Conservation (phyloP, 2,797 vertebrate species). For the Chaenodraco wilsoni region DNA sequence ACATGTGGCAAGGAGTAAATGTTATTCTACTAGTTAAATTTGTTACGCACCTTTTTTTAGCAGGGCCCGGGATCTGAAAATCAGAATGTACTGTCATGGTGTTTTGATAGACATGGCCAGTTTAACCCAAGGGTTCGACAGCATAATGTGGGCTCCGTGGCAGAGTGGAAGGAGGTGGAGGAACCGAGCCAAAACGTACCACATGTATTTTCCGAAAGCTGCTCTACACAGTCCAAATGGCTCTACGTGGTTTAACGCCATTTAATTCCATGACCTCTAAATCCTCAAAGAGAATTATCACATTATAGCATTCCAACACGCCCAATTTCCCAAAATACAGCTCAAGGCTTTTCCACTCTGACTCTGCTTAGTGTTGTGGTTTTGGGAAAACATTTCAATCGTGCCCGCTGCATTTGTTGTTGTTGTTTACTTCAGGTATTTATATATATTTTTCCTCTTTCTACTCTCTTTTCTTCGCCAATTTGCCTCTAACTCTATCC, state of each 20-base stretch:
- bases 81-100: slow-evolving; percentile 74
- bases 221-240: slow-evolving; percentile 68
- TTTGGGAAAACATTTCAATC: slow-evolving; percentile 70
- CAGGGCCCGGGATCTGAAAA: slow-evolving; percentile 62
- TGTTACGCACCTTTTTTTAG: slow-evolving; percentile 51
- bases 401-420: slow-evolving; percentile 41
- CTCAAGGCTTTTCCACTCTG: slow-evolving; percentile 76
- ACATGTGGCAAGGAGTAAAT: slow-evolving; percentile 68
- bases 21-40: slow-evolving; percentile 71
- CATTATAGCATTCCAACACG: slow-evolving; percentile 85
- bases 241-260: slow-evolving; percentile 81
- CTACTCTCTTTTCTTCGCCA: slow-evolving; percentile 47
- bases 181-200: slow-evolving; percentile 69
- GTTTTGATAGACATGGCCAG: slow-evolving; percentile 80
- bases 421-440: slow-evolving; percentile 78
- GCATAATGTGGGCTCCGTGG: slow-evolving; percentile 64
- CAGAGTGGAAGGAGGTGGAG: slow-evolving; percentile 54
- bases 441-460: slow-evolving; percentile 54
- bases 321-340: slow-evolving; percentile 84
- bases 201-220: slow-evolving; percentile 80
- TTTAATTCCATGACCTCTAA: slow-evolving; percentile 81
- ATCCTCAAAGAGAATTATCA: slow-evolving; percentile 85
- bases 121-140: slow-evolving; percentile 74
- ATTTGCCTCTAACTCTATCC: slow-evolving; percentile 51
- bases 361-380: slow-evolving; percentile 77